phyloP scores from a whole-genome alignment of 2,797 vertebrate genomes.

The Chaetophractus vellerosus region DNA sequence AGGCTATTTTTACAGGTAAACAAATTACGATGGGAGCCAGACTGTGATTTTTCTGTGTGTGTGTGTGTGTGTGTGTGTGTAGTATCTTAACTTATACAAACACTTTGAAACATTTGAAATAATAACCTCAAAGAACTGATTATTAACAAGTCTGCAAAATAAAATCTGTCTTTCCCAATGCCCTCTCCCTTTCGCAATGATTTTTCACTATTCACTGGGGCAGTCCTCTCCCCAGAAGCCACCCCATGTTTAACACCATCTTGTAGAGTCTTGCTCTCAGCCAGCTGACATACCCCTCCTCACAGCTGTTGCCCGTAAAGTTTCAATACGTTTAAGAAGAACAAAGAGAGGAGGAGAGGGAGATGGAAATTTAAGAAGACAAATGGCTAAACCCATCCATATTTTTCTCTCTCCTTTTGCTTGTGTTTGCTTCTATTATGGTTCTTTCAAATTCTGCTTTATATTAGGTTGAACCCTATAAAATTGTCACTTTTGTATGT shows the following conservation, averaged over 20 bases:
- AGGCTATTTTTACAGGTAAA: slow-evolving; percentile 50
- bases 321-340: slow-evolving; percentile 30
- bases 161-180: not conserved
- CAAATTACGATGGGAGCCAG: slow-evolving; percentile 46
- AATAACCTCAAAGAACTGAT: slow-evolving; percentile 38
- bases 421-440: slow-evolving; percentile 37
- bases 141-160: not conserved
- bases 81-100: not conserved
- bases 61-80: too few species aligned
- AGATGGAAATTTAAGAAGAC: not conserved
- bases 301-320: slow-evolving; percentile 4
- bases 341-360: not conserved
- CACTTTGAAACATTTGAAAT: slow-evolving; percentile 21
- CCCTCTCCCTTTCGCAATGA: not conserved
- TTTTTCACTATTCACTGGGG: not conserved
- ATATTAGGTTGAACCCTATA: slow-evolving; percentile 14
- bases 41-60: not conserved
- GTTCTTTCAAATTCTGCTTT: slow-evolving; percentile 43
- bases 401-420: slow-evolving; percentile 7
- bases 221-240: not conserved
- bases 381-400: not conserved
- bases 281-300: not conserved
- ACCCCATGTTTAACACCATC: not conserved
- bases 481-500: slow-evolving; percentile 40
- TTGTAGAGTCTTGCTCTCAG: slow-evolving; percentile 14